These are phyloP conservation scores for Rotaria sp. DNA, from an alignment of 2,888 invertebrate species.

Conservation along the genomic window DNA sequence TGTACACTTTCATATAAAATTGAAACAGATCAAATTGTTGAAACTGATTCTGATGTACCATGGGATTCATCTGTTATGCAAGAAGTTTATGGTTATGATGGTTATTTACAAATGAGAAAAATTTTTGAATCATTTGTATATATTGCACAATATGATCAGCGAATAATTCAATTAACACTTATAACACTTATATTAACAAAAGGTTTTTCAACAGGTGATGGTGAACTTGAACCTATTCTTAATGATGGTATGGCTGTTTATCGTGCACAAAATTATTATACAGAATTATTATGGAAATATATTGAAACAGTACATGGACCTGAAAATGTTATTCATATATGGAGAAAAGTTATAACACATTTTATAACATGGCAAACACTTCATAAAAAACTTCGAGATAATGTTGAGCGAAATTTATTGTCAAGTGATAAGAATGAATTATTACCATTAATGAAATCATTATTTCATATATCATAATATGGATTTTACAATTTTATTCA, in stretches of 20 bases:
- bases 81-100: neutral
- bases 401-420: neutral
- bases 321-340: neutral
- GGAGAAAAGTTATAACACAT: neutral
- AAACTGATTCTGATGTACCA: neutral
- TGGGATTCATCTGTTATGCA: neutral
- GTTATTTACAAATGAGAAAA: constrained; percentile 1
- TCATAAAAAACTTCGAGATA: neutral
- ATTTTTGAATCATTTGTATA: neutral
- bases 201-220: neutral
- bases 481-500: too few species aligned
- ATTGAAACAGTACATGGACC: neutral
- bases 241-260: constrained; percentile 1
- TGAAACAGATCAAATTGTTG: neutral
- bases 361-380: neutral
- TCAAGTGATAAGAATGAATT: neutral
- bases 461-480: neutral
- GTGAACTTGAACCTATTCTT: neutral
- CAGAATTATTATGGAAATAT: constrained; percentile 14
- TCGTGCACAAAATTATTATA: constrained; percentile 13
- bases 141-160: neutral
- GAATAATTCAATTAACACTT: neutral
- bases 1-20: constrained; percentile 5
- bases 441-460: neutral
- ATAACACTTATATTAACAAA: neutral